Evolutionary conservation across 2,113 vertebrate species (phyloP), one percentile per base, ranked within the genome.

Genomic region (Sprattus sprattus): DNA sequence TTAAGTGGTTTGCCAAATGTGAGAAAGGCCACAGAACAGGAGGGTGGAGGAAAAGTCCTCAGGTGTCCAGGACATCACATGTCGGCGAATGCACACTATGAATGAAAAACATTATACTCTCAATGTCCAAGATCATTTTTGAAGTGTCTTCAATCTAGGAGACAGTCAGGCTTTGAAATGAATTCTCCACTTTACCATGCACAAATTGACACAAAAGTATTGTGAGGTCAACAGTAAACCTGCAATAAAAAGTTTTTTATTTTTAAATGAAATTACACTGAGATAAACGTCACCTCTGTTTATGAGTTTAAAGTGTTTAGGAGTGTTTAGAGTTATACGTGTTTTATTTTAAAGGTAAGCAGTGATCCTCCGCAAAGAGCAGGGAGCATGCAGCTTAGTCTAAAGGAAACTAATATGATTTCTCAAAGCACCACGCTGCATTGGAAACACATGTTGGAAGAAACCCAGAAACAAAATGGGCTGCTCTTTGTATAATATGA

Each of bases 371-470:
- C 28, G 0, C 13, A 78, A 11, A 44, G 71, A 39, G 71, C 71
- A 32, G 71, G 16, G 71, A 39, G 28, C 71, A 78, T 39, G 25
- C 28, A 18, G 6, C 28, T 39, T 10, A 13, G 25, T 78, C 71
- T 32, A 11, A 78, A 32, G 71, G 71, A 78, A 78, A 78, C 71
- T 13, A 78, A 15, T 39, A 78, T 13, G 32, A 78, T 78, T 78
- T 78, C 71, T 88, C 81, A 86, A 87, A 88, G 84, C 64, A 52
- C 81, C 45, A 8, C 20, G 57, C 81, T 84, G 85, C 87, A 92
- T 86, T 89, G 67, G 84, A 90, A 92, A 89, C 87, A 92, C 81
- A 90, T 92, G 89, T 90, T 49, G 45, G 83, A 57, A 22, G 52
- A 47, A 52, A 52, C 16, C 32, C 83, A 81, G 81, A 49, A 83